Base-by-base conservation (phyloP, 2,888 invertebrate genomes). In the Apomyelois bistriatella region DNA sequence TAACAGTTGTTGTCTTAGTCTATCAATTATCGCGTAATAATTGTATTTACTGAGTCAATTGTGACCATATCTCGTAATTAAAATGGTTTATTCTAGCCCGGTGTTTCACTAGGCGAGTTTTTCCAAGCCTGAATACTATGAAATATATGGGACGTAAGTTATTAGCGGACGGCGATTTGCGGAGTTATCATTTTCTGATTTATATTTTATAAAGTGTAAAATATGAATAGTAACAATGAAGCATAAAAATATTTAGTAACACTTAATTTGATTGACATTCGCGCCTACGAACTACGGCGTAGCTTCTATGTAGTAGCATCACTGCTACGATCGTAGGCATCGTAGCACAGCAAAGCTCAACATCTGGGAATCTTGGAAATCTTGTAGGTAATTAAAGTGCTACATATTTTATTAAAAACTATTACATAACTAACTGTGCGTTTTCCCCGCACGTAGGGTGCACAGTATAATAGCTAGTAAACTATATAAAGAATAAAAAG, bases 21-120 rank as follows among this genome's bases (percentile, higher is more conserved):
- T 66, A 73, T 76, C 71, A 79, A 79, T 81, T 78, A 76, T 69
- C 72, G 70, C 66, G 66, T 65, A 73, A 71, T 75, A 75, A 75
- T 74, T 66, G 66, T 61, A 74, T 74, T 70, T 66, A 65, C 66
- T 72, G 72, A 72, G 75, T 70, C 61, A 32, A 32, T 46, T 32
- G 70, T 61, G 64, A 75, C 64, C 64, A 71, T 76, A 74, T 72
- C 72, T 76, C 55, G 79, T 76, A 81, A 84, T 83, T 83, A 79
- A 82, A 82, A 80, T 79, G 74, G 74, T 80, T 80, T 74, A 79
- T 80, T 74, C 68, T 74, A 74, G 74, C 72, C 68, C 66, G 57
- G 69, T 70, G 72, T 74, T 72, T 66, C 72, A 69, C 75, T 70
- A 73, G 66, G 66, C 70, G 66, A 77, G 74, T 81, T 84, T 84